A percentile compares a stretch with the other conserved stretches of the same genome.
phyloP scores from a whole-genome alignment of 2,113 vertebrate species.

The Phasianus colchicus region DNA sequence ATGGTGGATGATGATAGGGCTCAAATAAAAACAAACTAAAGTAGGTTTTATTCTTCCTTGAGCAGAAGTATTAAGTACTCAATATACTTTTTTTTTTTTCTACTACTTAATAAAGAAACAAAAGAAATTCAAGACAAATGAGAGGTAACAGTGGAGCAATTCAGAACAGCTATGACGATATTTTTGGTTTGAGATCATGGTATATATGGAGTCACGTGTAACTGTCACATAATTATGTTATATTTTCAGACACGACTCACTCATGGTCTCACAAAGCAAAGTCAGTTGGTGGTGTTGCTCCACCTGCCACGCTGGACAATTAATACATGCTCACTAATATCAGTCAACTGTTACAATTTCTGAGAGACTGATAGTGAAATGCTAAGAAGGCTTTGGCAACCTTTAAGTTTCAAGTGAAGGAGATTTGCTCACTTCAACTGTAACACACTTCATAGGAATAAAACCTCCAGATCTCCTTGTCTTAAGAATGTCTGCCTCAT shows the following conservation, averaged over 20 bases:
- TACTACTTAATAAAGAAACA: neutral
- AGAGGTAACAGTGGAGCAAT: neutral
- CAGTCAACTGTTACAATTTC: neutral
- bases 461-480: neutral
- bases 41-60: neutral
- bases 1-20: fast-evolving
- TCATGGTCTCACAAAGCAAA: neutral
- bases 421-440: neutral
- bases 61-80: neutral
- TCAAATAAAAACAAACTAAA: neutral
- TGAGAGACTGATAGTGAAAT: neutral
- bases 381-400: neutral
- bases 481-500: neutral
- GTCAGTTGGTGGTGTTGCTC: neutral
- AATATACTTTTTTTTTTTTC: neutral
- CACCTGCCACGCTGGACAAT: fast-evolving
- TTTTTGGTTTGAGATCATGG: fast-evolving
- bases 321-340: neutral
- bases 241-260: neutral
- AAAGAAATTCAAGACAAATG: neutral
- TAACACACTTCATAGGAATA: neutral
- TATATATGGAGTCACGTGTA: neutral
- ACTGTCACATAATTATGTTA: neutral
- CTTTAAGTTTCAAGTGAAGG: neutral
- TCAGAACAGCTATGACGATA: neutral